Base-by-base conservation (phyloP, 2,113 vertebrate species). In the Muntiacus muntjak region DNA sequence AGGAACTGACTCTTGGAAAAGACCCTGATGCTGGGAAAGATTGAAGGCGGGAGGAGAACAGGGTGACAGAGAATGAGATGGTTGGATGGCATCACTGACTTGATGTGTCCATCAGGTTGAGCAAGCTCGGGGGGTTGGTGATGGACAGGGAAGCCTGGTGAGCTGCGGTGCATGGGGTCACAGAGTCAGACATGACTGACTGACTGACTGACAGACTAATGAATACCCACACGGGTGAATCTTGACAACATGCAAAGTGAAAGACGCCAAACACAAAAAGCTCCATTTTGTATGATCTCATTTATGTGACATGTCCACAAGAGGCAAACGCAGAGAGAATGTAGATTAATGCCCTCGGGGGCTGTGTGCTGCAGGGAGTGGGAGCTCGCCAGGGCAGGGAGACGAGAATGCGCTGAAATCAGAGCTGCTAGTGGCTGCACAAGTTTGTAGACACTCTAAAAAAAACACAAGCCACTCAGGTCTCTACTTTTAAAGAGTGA, bases 311-410 rank as follows among this genome's bases (percentile, higher is more conserved):
- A 55, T 8, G 30, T 52, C 47, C 57, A 30, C 58, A 88, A 21
- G 0, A 55, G 87, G 45, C 33, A 28, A 74, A 50, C 21, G 36
- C 79, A 76, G 40, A 86, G 54, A 88, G 60, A 30, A 76, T 6
- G 43, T 8, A 17, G 26, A n/a, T 36, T 3, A 7, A 58, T 23
- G 16, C 26, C n/a, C 23, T 71, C 26, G 19, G 30, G n/a, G 55
- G 3, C 14, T 6, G 1, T 0, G 76, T 50, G 26, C 10, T 2
- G 3, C 3, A 16, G 30, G 19, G 23, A 55, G 40, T 12, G 30
- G 19, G n/a, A 36, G 54, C 33, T 15, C 40, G 17, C 0, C 1
- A 33, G 7, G 15, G n/a, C 45, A 52, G 8, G 33, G 3, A 43
- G n/a, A 54, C 2, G 10, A 91, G 85, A 89, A 74, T 8, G 1